Percentiles rank a stretch among this genome's conserved stretches.
Conservation (phyloP, 2,797 vertebrate genomes). For the Aselliscus stoliczkanus region DNA sequence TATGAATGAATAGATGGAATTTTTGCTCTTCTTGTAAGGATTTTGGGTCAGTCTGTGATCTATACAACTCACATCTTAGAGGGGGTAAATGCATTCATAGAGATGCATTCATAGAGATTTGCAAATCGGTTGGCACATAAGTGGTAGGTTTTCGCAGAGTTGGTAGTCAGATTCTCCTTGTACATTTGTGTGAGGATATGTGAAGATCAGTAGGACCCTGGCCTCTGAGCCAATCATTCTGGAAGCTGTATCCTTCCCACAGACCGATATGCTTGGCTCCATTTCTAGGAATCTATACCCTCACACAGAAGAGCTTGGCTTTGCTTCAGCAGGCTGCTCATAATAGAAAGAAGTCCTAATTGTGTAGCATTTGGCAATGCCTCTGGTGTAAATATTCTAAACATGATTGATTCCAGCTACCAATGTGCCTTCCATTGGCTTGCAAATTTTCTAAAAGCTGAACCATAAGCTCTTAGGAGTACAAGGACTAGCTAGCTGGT, state of each 20-base stretch:
- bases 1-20: background rate
- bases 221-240: background rate
- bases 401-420: background rate
- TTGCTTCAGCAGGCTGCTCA: background rate
- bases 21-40: background rate
- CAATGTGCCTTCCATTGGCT: background rate
- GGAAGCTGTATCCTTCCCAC: background rate
- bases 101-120: background rate
- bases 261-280: background rate
- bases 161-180: background rate
- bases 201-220: background rate
- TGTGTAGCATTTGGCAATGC: background rate
- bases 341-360: background rate
- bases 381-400: background rate
- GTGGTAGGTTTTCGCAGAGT: background rate
- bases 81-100: no score
- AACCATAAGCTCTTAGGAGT: background rate
- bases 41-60: background rate
- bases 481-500: no score
- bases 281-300: background rate
- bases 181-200: rapidly evolving
- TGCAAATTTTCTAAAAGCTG: background rate
- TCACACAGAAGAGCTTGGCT: background rate
- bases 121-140: rapidly evolving
- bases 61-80: background rate